A percentile compares a stretch with the other conserved stretches of the same genome.
Evolutionary conservation across 2,888 invertebrate species (phyloP).

Genomic region (Pherbina coryleti): DNA sequence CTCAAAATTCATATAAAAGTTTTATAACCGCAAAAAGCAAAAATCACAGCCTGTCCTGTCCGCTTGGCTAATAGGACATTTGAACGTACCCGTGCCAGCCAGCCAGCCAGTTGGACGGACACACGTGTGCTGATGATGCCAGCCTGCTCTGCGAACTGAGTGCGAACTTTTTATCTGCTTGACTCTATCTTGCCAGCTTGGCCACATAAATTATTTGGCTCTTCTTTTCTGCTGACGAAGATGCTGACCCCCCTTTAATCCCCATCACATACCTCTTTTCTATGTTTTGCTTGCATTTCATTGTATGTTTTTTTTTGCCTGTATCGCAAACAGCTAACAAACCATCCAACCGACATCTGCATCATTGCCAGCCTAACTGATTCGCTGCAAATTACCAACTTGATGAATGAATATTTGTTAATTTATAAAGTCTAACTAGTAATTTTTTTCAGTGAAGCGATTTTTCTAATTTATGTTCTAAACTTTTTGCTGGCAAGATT

Average conservation of each 20-base stretch:
- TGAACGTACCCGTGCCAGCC: too few relatives aligned
- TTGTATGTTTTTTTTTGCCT: neutral
- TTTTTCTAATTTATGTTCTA: too few relatives aligned
- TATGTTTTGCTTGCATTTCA: neutral
- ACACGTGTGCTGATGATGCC: neutral
- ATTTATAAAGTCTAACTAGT: neutral
- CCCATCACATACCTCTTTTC: neutral
- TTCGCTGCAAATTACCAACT: neutral
- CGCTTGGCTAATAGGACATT: neutral
- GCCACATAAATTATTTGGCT: conserved; percentile 30
- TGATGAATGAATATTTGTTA: conserved; percentile 9
- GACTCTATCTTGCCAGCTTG: conserved; percentile 7
- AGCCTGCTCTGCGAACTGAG: neutral
- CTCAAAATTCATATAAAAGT: conserved; percentile 14
- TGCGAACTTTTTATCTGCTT: conserved; percentile 23
- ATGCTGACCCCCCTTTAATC: neutral
- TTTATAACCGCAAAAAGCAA: conserved; percentile 33
- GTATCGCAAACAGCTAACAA: neutral
- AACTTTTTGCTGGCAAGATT: too few relatives aligned
- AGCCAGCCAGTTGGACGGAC: neutral
- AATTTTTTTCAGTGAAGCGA: too few relatives aligned
- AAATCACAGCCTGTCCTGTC: neutral
- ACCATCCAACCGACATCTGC: conserved; percentile 4
- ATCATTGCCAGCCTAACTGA: neutral
- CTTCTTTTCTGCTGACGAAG: conserved; percentile 15